Evolutionary conservation across 1,140 invertebrate genomes (phyloP).

Genomic region (Tribolium castaneum): DNA sequence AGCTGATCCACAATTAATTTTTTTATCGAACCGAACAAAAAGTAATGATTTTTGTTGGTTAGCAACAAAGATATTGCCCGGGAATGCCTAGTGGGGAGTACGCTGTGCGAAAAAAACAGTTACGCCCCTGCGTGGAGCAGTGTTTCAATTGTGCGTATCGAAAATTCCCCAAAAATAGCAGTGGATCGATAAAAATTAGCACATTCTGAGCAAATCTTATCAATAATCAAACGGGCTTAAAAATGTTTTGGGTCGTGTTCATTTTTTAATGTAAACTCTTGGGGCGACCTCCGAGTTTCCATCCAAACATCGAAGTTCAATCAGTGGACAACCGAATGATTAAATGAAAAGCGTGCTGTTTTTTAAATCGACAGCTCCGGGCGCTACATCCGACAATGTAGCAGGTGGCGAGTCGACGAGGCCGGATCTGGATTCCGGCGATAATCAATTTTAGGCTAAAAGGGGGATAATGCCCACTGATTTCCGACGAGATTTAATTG

Average conservation of each 20-base stretch:
- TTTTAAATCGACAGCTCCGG: constrained; percentile 23
- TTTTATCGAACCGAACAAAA: no score
- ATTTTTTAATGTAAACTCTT: constrained; percentile 30
- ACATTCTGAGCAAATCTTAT: background rate
- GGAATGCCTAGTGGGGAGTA: no score
- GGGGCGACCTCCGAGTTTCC: background rate
- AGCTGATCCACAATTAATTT: background rate
- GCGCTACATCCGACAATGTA: constrained; percentile 9
- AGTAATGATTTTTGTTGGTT: background rate
- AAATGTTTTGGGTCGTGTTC: constrained; percentile 11
- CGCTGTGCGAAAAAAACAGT: no score
- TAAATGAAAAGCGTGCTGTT: constrained; percentile 32
- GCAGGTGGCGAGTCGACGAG: constrained; percentile 13
- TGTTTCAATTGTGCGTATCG: no score
- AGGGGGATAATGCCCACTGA: background rate
- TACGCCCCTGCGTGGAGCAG: no score
- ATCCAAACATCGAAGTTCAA: constrained; percentile 25
- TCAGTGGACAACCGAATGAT: constrained; percentile 27
- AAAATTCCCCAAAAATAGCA: no score
- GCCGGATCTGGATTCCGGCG: constrained; percentile 27
- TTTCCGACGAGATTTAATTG: background rate
- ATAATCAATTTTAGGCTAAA: constrained; percentile 11
- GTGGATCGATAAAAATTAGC: no score
- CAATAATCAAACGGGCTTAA: constrained; percentile 9
- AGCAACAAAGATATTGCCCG: no score